A percentile compares a stretch with the other conserved stretches of the same genome.
Conservation (phyloP, 2,797 vertebrate species). For the Anisognathus igniventris region DNA sequence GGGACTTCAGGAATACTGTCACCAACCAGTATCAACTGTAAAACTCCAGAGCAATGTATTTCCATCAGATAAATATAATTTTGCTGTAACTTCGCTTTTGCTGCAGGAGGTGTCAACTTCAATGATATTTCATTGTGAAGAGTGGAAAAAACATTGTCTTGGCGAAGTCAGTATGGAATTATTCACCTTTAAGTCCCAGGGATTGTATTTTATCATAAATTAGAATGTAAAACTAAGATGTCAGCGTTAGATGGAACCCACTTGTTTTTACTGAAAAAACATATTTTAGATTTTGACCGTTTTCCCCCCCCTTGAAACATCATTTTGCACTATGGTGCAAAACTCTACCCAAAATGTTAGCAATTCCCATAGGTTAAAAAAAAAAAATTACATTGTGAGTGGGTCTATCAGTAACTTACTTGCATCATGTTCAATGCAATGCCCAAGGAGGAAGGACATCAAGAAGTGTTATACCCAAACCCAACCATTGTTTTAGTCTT, state of each 20-base stretch:
- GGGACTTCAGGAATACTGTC: neutral
- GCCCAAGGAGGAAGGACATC: neutral
- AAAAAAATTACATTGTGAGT: neutral
- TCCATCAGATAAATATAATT: neutral
- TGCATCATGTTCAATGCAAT: neutral
- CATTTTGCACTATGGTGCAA: neutral
- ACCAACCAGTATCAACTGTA: neutral
- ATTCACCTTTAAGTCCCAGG: neutral
- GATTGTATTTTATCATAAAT: neutral
- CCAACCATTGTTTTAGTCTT: neutral
- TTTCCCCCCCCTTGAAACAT: neutral
- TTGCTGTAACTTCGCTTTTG: neutral
- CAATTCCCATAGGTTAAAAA: neutral
- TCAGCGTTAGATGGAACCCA: neutral
- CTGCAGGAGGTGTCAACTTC: neutral
- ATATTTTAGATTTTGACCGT: neutral
- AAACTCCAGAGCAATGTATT: neutral
- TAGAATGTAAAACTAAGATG: neutral
- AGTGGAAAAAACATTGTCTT: neutral
- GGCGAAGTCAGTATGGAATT: neutral
- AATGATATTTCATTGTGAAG: neutral
- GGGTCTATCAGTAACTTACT: neutral
- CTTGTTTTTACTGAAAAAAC: neutral
- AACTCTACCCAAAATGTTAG: neutral
- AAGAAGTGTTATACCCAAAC: slow-evolving; percentile 18